Base-by-base conservation (phyloP, 2,113 vertebrate genomes). In the Dolichotis patagonum region DNA sequence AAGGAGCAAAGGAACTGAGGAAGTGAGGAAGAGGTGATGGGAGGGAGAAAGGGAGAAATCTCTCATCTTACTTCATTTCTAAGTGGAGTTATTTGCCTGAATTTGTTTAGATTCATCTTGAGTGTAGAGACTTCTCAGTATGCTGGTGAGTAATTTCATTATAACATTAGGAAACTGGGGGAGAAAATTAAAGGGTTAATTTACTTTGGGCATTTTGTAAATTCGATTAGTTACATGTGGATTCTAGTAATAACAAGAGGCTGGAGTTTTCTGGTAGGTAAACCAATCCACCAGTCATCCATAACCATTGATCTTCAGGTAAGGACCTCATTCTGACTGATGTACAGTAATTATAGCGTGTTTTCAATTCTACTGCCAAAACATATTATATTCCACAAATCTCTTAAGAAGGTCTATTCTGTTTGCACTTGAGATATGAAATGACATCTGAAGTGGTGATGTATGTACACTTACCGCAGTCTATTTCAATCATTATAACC, bases 221-320 rank as follows among this genome's bases (percentile, higher is more conserved):
- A 95, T 96, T 85, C 63, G 43, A 80, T 78, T 85, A 97, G 4
- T 56, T 95, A 89, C 90, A 56, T 93, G 7, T 75, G 38, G 88
- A 87, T 97, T 94, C 38, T 11, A 19, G 93, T 95, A 90, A 54
- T 93, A 95, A 62, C 89, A 98, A 85, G 49, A 96, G 90, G 85
- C 35, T 87, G 86, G 32, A 96, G 95, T 77, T 96, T 98, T 84
- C 92, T 60, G 87, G 24, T 97, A 93, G 90, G 94, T 81, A 92
- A 95, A 69, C 20, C 75, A 60, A 54, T 7, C 97, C 69, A 82
- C 98, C 96, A 96, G 85, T 96, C 92, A 94, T 82, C 67, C 46
- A 4, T 90, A 91, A 91, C 96, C 63, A 89, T 80, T 0, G 0
- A 97, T 98, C 96, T 97, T 71, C 77, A 77, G 80, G 81, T 56